A percentile compares a stretch with the other conserved stretches of the same genome.
Evolutionary conservation across 2,113 vertebrate species (phyloP).

Genomic region (Acanthochromis polyacanthus): DNA sequence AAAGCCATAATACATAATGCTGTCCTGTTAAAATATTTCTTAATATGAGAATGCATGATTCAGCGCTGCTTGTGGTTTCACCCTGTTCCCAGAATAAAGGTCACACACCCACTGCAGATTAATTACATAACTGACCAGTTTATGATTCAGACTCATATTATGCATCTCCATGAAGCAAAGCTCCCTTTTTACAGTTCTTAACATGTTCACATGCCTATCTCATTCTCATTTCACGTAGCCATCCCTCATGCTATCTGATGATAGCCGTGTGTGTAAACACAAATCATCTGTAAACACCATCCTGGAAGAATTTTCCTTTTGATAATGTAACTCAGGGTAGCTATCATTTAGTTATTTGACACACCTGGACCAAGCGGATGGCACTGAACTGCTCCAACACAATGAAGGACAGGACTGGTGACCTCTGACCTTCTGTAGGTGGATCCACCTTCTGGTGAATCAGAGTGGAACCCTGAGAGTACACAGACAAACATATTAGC

Average conservation of each 20-base stretch:
- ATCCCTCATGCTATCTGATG: not conserved
- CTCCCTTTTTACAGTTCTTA: not conserved
- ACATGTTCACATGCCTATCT: not conserved
- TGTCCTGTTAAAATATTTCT: not conserved
- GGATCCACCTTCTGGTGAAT: slow-evolving; percentile 94
- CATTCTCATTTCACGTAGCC: not conserved
- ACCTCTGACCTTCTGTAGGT: slow-evolving; percentile 89
- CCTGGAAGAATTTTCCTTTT: not conserved
- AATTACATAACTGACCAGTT: not conserved
- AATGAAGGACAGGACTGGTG: slow-evolving; percentile 92
- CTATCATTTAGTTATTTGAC: slow-evolving; percentile 14
- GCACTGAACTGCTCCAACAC: slow-evolving; percentile 93
- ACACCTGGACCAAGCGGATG: slow-evolving; percentile 91
- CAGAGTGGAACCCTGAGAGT: slow-evolving; percentile 90
- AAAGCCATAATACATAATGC: not conserved
- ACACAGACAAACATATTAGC: not conserved
- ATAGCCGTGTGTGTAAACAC: not conserved
- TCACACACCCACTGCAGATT: not conserved
- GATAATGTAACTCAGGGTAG: not conserved
- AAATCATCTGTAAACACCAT: not conserved
- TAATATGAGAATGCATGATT: not conserved
- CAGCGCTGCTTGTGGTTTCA: too few relatives aligned
- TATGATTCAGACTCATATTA: not conserved
- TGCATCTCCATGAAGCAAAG: not conserved
- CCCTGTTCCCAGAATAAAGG: too few relatives aligned